phyloP scores from a whole-genome alignment of 2,797 vertebrate species.

The Urocyon cinereoargenteus region DNA sequence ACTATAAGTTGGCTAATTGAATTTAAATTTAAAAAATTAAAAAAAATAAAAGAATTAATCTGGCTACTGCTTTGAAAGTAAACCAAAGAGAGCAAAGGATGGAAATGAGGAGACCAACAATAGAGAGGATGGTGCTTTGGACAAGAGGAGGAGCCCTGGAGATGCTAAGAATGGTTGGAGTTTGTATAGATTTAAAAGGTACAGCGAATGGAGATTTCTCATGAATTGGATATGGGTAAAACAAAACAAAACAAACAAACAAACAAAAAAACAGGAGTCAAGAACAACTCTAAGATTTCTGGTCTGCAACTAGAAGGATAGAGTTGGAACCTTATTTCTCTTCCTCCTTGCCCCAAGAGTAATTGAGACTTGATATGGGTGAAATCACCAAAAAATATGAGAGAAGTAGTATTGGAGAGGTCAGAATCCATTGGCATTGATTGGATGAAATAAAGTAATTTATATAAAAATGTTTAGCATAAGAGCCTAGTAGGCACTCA shows the following conservation, averaged over 20 bases:
- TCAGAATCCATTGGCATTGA: neutral
- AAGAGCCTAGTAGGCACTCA: neutral
- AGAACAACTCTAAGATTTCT: neutral
- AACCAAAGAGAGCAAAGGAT: neutral
- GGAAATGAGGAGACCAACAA: neutral
- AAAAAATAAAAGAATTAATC: neutral
- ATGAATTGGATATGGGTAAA: neutral
- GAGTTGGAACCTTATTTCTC: neutral
- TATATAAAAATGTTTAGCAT: neutral
- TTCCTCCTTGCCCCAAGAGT: neutral
- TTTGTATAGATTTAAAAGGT: neutral
- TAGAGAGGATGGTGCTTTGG: neutral
- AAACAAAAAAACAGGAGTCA: neutral
- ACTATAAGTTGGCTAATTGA: no score
- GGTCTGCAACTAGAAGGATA: neutral
- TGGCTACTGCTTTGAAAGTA: neutral
- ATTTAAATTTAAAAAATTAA: no score
- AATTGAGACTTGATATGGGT: neutral
- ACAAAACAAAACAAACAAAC: neutral
- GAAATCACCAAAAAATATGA: neutral
- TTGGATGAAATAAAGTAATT: conserved; percentile 13
- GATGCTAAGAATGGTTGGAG: neutral
- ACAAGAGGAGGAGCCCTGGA: neutral
- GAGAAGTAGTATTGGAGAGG: neutral
- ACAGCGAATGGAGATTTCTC: neutral